Evolutionary conservation across 2,888 invertebrate genomes (phyloP).

Genomic region (Macrosiphum euphorbiae): DNA sequence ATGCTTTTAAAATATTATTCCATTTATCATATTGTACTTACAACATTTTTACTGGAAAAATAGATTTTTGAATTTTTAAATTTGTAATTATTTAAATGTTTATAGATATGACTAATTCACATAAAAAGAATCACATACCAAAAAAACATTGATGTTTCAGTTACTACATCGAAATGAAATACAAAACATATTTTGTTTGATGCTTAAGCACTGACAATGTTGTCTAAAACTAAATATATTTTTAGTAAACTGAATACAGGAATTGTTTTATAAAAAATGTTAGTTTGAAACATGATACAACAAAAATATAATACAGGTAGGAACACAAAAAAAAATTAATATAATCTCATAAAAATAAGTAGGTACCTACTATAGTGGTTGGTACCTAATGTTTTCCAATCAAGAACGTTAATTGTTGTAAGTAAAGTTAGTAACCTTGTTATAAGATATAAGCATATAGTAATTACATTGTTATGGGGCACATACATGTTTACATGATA

Average conservation of each 20-base stretch:
- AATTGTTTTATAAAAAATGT: neutral
- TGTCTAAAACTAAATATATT: neutral
- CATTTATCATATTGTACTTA: neutral
- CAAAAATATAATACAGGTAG: neutral
- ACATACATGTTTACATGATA: neutral
- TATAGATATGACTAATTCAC: neutral
- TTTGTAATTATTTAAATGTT: too few species aligned
- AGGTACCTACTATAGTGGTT: neutral
- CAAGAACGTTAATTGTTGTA: neutral
- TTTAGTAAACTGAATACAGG: neutral
- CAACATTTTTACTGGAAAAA: neutral
- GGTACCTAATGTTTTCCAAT: neutral
- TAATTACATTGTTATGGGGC: neutral
- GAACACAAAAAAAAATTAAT: neutral
- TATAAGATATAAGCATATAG: neutral
- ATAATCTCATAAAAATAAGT: neutral
- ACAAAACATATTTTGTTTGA: neutral
- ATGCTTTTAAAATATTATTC: neutral
- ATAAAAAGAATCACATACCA: neutral
- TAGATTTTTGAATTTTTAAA: neutral
- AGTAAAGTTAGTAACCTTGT: neutral
- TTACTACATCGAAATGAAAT: neutral
- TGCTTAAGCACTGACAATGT: neutral
- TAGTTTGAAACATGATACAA: too few species aligned
- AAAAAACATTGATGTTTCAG: neutral